phyloP scores from a whole-genome alignment of 2,797 vertebrate species.

The Microctenopoma lineatum region DNA sequence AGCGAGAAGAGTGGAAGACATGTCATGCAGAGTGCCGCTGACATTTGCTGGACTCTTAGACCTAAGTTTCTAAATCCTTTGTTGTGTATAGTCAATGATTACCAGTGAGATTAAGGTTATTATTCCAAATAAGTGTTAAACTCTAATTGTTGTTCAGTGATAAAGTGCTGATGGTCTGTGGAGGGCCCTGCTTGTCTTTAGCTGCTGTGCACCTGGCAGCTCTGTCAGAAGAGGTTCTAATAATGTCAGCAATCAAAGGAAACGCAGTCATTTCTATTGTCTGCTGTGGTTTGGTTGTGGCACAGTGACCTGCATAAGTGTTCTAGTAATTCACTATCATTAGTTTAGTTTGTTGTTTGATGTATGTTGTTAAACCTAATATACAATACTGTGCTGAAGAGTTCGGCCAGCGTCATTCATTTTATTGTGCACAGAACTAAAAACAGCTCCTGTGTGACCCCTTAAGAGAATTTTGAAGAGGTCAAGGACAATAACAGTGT shows the following conservation, averaged over 20 bases:
- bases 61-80: background rate
- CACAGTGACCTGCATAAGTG: slow-evolving; percentile 1
- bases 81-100: background rate
- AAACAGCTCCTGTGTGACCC: too few relatives aligned
- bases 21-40: background rate
- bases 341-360: too few relatives aligned
- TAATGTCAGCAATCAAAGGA: slow-evolving; percentile 2
- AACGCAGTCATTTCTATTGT: background rate
- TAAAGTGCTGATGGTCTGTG: slow-evolving; percentile 15
- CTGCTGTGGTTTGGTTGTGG: background rate
- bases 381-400: too few relatives aligned
- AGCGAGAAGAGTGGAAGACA: slow-evolving; percentile 7
- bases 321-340: background rate
- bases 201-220: slow-evolving; percentile 3
- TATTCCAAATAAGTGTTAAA: slow-evolving; percentile 1
- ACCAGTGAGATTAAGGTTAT: too few relatives aligned
- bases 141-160: slow-evolving; percentile 11
- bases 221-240: slow-evolving; percentile 17
- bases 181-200: background rate
- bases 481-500: too few relatives aligned
- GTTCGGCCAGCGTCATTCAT: too few relatives aligned
- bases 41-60: slow-evolving; percentile 10
- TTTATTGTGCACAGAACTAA: too few relatives aligned
- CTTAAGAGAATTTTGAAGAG: too few relatives aligned
- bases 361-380: too few relatives aligned